Base-by-base conservation (phyloP, 2,888 invertebrate genomes). In the Leptogaster cylindrica region DNA sequence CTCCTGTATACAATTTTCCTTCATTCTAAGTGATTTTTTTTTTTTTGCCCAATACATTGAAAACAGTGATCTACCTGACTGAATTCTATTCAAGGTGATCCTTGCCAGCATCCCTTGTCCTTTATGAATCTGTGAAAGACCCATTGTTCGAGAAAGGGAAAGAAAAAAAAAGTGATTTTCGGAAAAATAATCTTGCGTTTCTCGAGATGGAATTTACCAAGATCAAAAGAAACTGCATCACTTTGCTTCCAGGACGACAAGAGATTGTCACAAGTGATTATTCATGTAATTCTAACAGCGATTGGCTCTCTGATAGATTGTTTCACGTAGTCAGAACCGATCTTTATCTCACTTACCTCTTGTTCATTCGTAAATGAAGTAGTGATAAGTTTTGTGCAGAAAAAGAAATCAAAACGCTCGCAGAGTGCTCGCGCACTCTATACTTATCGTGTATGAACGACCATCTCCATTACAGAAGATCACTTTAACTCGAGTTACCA, bases 61-160 rank as follows among this genome's bases (percentile, higher is more conserved):
- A 46, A 55, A 66, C 61, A 50, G 65, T 68, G 65, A 65, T 58
- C 68, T 68, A 68, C 68, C 68, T 68, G 68, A 61, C 61, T 46
- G 33, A 51, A 68, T 68, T 61, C 44, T 27, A 61, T 61, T 44
- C 44, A 61, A 61, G 44, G 23, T 16, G 44, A 61, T 44, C 44
- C 27, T 61, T 12, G 44, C 44, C 44, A 44, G 41, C 28, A 27
- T 61, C 44, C 28, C 7, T 12, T 27, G 16, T 18, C 44, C 44
- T 61, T 61, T 55, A 39, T 55, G 16, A 20, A 36, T 10, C 12
- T 36, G 5, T 55, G 36, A 55, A 55, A 55, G 39, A 25, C 18
- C 16, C 25, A 55, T 55, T 55, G 55, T 55, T 55, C 55, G 12
- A n/a, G 16, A 55, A 39, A 55, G 20, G 39, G 31, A 61, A 44